phyloP scores from a whole-genome alignment of 2,113 vertebrate genomes.

The Cheirogaleus medius region DNA sequence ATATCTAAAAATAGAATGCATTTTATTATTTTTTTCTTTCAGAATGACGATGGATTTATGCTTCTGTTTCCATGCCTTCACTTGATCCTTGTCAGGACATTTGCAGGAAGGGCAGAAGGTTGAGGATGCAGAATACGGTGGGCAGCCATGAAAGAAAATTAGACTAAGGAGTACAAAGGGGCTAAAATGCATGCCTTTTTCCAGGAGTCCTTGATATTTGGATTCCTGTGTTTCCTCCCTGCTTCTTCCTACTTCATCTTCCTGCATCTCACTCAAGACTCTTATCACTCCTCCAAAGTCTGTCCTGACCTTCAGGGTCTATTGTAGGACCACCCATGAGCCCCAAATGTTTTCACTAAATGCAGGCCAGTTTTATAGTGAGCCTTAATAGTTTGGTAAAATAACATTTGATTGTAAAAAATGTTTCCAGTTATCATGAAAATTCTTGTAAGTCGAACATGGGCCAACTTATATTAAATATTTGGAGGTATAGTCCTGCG shows the following conservation, averaged over 20 bases:
- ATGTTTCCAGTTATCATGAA: neutral
- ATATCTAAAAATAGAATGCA: neutral
- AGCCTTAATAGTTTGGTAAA: neutral
- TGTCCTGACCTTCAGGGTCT: neutral
- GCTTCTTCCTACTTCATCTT: neutral
- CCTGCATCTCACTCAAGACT: neutral
- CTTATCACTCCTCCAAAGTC: neutral
- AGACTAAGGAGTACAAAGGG: neutral
- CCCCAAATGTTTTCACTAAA: neutral
- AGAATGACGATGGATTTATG: neutral
- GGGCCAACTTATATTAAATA: neutral
- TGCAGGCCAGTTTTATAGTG: neutral
- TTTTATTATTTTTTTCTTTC: neutral
- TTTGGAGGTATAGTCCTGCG: neutral
- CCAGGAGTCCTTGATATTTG: neutral
- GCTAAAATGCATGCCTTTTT: neutral
- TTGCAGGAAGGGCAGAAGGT: neutral
- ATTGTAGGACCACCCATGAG: neutral
- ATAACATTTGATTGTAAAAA: conserved; percentile 7
- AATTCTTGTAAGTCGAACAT: neutral
- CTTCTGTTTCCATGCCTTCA: neutral
- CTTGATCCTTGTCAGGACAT: neutral
- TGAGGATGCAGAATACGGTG: neutral
- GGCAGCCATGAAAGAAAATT: neutral
- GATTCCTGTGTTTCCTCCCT: neutral